A percentile compares a stretch with the other conserved stretches of the same genome.
Evolutionary conservation across 2,797 vertebrate species (phyloP).

Genomic region (Clamator glandarius): DNA sequence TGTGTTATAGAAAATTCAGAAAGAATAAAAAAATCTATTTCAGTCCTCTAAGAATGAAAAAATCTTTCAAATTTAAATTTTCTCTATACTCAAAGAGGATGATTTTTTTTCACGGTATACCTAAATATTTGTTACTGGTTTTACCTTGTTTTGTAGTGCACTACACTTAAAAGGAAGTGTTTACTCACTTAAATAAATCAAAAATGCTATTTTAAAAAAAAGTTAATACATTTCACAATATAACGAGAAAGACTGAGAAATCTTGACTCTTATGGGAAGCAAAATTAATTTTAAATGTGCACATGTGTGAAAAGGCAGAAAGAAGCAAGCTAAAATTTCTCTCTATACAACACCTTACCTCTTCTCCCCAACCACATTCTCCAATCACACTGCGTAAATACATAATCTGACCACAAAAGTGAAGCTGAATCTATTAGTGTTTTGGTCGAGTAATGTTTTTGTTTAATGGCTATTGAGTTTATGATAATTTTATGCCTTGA

Average conservation of each 20-base stretch:
- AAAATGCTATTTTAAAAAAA: neutral
- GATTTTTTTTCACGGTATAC: fast-evolving
- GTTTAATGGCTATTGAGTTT: neutral
- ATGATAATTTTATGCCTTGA: neutral
- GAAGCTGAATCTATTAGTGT: neutral
- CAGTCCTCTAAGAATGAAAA: neutral
- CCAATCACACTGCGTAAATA: neutral
- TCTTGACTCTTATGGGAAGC: neutral
- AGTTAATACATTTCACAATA: neutral
- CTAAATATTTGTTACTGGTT: neutral
- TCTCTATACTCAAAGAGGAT: neutral
- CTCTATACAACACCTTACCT: neutral
- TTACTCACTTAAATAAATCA: neutral
- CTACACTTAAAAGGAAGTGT: neutral
- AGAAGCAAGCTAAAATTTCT: neutral
- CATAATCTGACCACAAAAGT: neutral
- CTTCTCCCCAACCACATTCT: neutral
- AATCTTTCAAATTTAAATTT: neutral
- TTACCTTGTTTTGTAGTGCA: neutral
- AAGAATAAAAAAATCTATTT: neutral
- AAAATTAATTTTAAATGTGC: neutral
- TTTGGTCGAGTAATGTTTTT: neutral
- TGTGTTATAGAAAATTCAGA: neutral
- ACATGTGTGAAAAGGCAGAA: neutral
- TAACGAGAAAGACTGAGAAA: neutral